A percentile compares a stretch with the other conserved stretches of the same genome.
Conservation (phyloP, 1,140 invertebrate genomes). For the Helicoverpa zea region DNA sequence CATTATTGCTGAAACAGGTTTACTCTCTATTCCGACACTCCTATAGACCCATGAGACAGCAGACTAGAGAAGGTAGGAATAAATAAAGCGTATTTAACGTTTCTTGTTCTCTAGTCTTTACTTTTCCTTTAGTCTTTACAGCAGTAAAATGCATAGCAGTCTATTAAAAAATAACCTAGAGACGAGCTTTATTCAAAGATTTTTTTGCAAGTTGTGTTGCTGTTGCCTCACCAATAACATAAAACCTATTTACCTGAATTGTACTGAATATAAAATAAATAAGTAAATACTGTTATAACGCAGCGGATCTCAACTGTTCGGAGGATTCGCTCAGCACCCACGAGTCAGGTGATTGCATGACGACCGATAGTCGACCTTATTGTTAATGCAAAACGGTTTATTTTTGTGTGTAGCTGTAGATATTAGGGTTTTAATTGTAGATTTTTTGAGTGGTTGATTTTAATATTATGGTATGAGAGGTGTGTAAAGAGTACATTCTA, state of each 20-base stretch:
- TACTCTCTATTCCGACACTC: too few relatives aligned
- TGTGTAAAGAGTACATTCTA: not conserved
- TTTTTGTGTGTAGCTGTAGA: slow-evolving; percentile 71
- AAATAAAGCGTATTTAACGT: too few relatives aligned
- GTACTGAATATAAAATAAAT: slow-evolving; percentile 25
- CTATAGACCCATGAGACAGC: too few relatives aligned
- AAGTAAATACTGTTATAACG: slow-evolving; percentile 69
- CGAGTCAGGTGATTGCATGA: slow-evolving; percentile 90
- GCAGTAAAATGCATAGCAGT: too few relatives aligned
- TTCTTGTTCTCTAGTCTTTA: too few relatives aligned
- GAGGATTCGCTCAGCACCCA: slow-evolving; percentile 92
- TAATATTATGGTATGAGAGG: too few relatives aligned
- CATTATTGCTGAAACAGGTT: too few relatives aligned
- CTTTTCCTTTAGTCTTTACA: too few relatives aligned
- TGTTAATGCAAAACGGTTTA: slow-evolving; percentile 59
- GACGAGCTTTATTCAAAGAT: not conserved
- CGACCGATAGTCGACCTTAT: slow-evolving; percentile 63
- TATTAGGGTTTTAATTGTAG: not conserved
- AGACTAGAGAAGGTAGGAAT: too few relatives aligned
- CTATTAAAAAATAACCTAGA: not conserved
- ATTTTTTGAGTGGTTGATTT: slow-evolving; percentile 2
- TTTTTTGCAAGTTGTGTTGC: not conserved
- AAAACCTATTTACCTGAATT: too few relatives aligned
- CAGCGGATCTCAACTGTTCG: slow-evolving; percentile 92
- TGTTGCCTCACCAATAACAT: not conserved